Evolutionary conservation across 1,140 invertebrate genomes (phyloP), one percentile per base, ranked within the genome.

Genomic region (Penaeus indicus): DNA sequence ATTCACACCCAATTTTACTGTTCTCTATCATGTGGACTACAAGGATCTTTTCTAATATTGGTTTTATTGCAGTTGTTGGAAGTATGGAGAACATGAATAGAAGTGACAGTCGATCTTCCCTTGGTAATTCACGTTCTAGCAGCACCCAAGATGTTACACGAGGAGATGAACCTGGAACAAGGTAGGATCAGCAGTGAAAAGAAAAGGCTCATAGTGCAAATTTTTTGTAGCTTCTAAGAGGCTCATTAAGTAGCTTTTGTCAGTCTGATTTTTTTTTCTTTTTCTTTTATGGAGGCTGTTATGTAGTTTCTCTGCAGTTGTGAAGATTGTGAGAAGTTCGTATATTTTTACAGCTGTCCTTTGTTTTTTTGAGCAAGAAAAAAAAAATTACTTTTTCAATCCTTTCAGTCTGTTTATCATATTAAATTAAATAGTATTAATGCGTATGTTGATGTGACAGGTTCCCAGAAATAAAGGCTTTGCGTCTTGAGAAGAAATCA

Each of bases 391-490:
- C 1, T 5, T 47, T 47, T 13, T 47, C 11, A 32, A 1, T 32
- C 32, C 32, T 32, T 32, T 32, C 32, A 32, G 2, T 1, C 32
- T 32, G 32, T 32, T 32, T 32, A 32, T 2, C 32, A 32, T 32
- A 32, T 32, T 32, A 32, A 32, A 32, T 32, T 32, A 32, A 32
- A 32, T 32, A 32, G 27, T 47, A 78, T n/a, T 63, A 32, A 21
- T 72, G n/a, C 18, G 13, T 75, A 22, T 72, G 27, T 11, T 54
- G 11, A 27, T 69, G 27, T 85, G 80, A 21, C 78, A 85, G 90
- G 27, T 89, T 91, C 64, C 90, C 90, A 42, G 90, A 90, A 83
- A 89, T 88, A 47, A 91, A 91, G 77, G 90, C 87, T 61, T 79
- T 91, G 19, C 84, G 72, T n/a, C 85, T 91, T 8, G 90, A 89